These are phyloP conservation scores for Drosophila tripunctata DNA, from an alignment of 2,888 invertebrate genomes.

Conservation along the genomic window DNA sequence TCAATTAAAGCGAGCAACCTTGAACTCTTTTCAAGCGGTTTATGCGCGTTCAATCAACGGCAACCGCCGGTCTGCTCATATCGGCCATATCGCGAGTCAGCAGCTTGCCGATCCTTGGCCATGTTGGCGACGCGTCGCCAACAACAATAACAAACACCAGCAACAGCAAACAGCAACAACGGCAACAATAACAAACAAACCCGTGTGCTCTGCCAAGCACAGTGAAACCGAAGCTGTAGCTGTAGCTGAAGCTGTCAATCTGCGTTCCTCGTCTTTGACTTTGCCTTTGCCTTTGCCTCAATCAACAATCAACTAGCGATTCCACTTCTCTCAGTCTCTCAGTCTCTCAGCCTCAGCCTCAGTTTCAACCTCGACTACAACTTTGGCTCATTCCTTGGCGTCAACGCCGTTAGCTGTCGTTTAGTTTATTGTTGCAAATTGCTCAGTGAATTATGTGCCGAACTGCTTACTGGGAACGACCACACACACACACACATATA, in stretches of 20 bases:
- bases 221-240: constrained; percentile 41
- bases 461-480: constrained; percentile 71
- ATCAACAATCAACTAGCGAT: constrained; percentile 23
- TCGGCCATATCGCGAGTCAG: constrained; percentile 56
- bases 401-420: constrained; percentile 78
- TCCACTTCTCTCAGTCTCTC: neutral
- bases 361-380: constrained; percentile 27
- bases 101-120: constrained; percentile 52
- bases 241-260: constrained; percentile 65
- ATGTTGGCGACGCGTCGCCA: constrained; percentile 50
- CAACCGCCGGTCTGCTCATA: constrained; percentile 54
- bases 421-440: constrained; percentile 77
- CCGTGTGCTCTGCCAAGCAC: constrained; percentile 34
- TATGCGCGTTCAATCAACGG: constrained; percentile 68
- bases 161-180: constrained; percentile 26
- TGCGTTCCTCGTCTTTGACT: constrained; percentile 57
- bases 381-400: constrained; percentile 67
- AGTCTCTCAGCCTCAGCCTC: neutral
- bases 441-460: constrained; percentile 75
- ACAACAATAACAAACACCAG: constrained; percentile 40
- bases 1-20: constrained; percentile 78
- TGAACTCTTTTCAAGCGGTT: constrained; percentile 77
- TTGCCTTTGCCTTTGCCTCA: constrained; percentile 33
- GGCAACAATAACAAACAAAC: constrained; percentile 30
- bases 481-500: constrained; percentile 60